A percentile compares a stretch with the other conserved stretches of the same genome.
Evolutionary conservation across 2,888 invertebrate species (phyloP).

Genomic region (Clanis bilineata): DNA sequence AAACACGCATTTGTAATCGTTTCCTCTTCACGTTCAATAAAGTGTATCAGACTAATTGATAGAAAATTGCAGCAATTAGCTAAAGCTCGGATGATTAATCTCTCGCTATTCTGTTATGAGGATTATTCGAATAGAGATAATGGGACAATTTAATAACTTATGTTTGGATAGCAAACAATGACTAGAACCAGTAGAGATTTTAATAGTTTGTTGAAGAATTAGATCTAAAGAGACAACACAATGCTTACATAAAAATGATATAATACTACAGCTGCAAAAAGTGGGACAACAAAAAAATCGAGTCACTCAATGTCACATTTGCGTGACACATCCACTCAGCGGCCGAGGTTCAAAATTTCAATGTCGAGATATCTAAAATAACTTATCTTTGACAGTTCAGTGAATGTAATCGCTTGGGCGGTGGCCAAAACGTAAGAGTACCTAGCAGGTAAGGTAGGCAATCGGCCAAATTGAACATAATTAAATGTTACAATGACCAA

Average conservation of each 20-base stretch:
- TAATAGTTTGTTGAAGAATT: neutral
- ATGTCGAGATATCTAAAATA: constrained; percentile 78
- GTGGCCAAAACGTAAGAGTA: constrained; percentile 62
- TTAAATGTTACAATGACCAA: constrained; percentile 77
- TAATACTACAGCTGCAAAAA: neutral
- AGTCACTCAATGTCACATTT: constrained; percentile 47
- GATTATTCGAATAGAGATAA: neutral
- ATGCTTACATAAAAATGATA: neutral
- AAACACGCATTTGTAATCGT: neutral
- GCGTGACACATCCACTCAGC: constrained; percentile 53
- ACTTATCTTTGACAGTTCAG: constrained; percentile 80
- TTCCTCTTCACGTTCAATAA: neutral
- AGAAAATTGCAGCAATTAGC: neutral
- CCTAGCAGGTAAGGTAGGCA: constrained; percentile 78
- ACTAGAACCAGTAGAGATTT: neutral
- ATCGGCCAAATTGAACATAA: constrained; percentile 75
- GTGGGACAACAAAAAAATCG: constrained; percentile 13
- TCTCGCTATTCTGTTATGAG: neutral
- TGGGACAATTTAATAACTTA: neutral
- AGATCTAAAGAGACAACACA: neutral
- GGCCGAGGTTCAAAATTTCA: constrained; percentile 58
- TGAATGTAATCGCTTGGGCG: constrained; percentile 75
- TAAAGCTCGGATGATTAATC: neutral
- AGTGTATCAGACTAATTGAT: neutral
- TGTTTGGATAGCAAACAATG: neutral